Evolutionary conservation across 2,797 vertebrate genomes (phyloP).

Genomic region (Odontamblyopus lacepedii): DNA sequence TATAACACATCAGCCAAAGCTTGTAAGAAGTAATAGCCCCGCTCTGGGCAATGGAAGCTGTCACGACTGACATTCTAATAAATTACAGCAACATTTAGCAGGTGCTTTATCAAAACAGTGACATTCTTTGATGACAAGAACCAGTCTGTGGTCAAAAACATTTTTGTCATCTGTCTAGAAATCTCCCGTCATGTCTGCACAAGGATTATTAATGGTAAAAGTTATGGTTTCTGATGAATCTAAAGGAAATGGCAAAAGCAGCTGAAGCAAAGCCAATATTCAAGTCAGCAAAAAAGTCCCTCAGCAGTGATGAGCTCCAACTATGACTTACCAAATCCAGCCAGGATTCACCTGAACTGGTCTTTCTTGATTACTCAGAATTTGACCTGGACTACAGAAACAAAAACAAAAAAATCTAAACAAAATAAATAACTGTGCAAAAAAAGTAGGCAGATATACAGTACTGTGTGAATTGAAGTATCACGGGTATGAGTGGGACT

Average conservation of each 20-base stretch:
- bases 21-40: conserved; percentile 36
- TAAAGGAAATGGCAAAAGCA: conserved; percentile 20
- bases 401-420: conserved; percentile 48
- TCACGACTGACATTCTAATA: conserved; percentile 52
- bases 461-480: too few relatives aligned
- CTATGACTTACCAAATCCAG: conserved; percentile 73
- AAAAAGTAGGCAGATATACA: too few relatives aligned
- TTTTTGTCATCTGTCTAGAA: conserved; percentile 27
- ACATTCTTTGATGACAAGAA: conserved; percentile 39
- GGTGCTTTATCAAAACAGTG: conserved; percentile 41
- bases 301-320: background rate
- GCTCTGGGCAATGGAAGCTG: conserved; percentile 43
- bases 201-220: conserved; percentile 27
- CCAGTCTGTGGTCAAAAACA: conserved; percentile 39
- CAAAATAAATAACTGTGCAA: too few relatives aligned
- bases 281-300: background rate
- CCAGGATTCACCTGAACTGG: conserved; percentile 75
- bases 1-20: conserved; percentile 45
- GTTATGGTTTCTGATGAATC: conserved; percentile 19
- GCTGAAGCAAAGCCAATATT: conserved; percentile 6
- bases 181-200: conserved; percentile 24
- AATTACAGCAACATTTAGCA: conserved; percentile 52
- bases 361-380: conserved; percentile 54
- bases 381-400: conserved; percentile 56
- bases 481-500: too few relatives aligned